A percentile compares a stretch with the other conserved stretches of the same genome.
Conservation (phyloP, 2,888 invertebrate genomes). For the Acrobasis repandana region DNA sequence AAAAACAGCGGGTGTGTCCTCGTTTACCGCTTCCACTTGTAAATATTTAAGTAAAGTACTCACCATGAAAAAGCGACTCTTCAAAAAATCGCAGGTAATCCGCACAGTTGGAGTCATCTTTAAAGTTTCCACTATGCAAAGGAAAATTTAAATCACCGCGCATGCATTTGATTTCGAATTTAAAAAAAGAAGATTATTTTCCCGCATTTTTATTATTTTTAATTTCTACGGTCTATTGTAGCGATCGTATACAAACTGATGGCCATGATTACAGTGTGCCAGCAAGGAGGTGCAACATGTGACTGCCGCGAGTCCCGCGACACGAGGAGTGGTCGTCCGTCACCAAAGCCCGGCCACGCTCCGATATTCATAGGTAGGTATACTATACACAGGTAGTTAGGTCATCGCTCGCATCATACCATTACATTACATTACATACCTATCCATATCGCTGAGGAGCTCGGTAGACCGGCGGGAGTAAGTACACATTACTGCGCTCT, state of each 20-base stretch:
- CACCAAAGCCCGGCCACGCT: conserved; percentile 5
- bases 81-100: conserved; percentile 52
- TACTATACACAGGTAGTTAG: conserved; percentile 39
- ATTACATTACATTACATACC: background rate
- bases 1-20: too few species aligned
- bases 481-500: too few species aligned
- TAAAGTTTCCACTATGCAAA: conserved; percentile 26
- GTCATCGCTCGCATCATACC: conserved; percentile 41
- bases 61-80: conserved; percentile 63
- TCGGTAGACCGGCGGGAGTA: too few species aligned
- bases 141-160: background rate
- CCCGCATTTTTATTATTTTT: conserved; percentile 20
- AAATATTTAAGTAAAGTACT: conserved; percentile 36
- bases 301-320: conserved; percentile 46
- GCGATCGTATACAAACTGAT: background rate
- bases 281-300: conserved; percentile 34
- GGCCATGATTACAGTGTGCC: conserved; percentile 8
- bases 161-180: conserved; percentile 4
- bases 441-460: conserved; percentile 25
- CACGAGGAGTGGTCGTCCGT: background rate
- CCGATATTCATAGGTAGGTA: conserved; percentile 28
- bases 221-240: background rate
- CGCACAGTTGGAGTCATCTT: conserved; percentile 46
- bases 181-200: conserved; percentile 1
- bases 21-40: too few species aligned